Percentiles rank a stretch among this genome's conserved stretches.
These are phyloP conservation scores for Grammomys dolichurus DNA, from an alignment of 2,113 vertebrate species.

Conservation along the genomic window DNA sequence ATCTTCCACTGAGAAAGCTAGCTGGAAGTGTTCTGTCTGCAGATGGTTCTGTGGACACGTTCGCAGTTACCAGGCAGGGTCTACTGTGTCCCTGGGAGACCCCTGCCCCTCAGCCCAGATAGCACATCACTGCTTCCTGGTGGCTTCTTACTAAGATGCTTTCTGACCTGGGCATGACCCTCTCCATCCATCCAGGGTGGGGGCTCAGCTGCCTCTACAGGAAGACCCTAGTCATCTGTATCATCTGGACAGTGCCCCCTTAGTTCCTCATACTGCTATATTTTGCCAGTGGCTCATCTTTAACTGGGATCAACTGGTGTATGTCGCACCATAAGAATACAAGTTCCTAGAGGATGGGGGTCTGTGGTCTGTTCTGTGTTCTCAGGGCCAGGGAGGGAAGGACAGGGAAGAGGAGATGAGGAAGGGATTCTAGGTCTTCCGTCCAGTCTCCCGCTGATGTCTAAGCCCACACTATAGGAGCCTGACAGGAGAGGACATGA, in stretches of 20 bases:
- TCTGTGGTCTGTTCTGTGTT: background rate
- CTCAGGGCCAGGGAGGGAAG: background rate
- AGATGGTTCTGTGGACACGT: background rate
- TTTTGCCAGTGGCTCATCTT: background rate
- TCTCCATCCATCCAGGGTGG: background rate
- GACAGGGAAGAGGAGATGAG: background rate
- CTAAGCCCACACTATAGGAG: background rate
- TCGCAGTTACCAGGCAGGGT: background rate
- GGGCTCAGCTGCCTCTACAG: background rate
- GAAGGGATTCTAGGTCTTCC: background rate
- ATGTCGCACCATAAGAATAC: background rate
- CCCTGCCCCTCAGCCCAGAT: background rate
- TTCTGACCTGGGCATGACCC: too few relatives aligned
- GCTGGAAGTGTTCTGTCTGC: background rate
- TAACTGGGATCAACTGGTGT: background rate
- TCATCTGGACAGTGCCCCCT: background rate
- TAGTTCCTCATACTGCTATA: background rate
- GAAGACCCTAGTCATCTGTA: background rate
- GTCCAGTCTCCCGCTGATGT: background rate
- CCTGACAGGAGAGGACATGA: background rate
- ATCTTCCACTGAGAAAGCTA: background rate
- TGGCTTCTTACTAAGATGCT: background rate
- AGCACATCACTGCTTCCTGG: background rate
- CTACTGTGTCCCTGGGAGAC: background rate
- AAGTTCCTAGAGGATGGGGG: background rate